phyloP scores from a whole-genome alignment of 2,113 vertebrate species.

The Oryzias celebensis region DNA sequence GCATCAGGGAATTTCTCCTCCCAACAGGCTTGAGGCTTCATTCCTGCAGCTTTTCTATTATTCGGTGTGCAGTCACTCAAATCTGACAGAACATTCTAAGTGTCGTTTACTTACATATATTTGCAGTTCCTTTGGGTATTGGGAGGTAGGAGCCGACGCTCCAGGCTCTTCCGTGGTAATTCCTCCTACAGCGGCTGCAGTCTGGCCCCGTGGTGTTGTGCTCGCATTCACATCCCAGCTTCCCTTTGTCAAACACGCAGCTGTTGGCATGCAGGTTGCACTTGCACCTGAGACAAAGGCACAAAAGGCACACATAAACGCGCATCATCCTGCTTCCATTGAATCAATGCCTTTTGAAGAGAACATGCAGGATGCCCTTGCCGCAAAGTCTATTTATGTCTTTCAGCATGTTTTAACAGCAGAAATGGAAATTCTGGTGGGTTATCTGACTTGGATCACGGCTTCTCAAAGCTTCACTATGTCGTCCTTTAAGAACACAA shows the following conservation, averaged over 20 bases:
- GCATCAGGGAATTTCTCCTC: too few relatives aligned
- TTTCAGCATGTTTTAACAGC: slow-evolving; percentile 46
- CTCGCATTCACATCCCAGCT: slow-evolving; percentile 91
- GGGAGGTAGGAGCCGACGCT: slow-evolving; percentile 94
- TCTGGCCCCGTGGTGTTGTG: slow-evolving; percentile 96
- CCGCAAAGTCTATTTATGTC: slow-evolving; percentile 22
- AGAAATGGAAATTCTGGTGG: slow-evolving; percentile 61
- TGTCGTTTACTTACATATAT: slow-evolving; percentile 87
- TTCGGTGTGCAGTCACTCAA: too few relatives aligned
- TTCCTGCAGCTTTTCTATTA: too few relatives aligned
- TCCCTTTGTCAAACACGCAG: slow-evolving; percentile 92
- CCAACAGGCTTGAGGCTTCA: too few relatives aligned
- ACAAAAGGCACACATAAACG: slow-evolving; percentile 54
- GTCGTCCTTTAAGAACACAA: slow-evolving; percentile 48
- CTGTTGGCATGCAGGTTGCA: slow-evolving; percentile 95
- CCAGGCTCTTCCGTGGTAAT: slow-evolving; percentile 92
- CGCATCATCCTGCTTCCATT: slow-evolving; percentile 30
- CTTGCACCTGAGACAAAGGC: slow-evolving; percentile 87
- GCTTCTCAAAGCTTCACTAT: slow-evolving; percentile 62
- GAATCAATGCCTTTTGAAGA: slow-evolving; percentile 34
- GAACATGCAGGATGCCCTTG: slow-evolving; percentile 26
- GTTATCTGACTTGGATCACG: slow-evolving; percentile 53
- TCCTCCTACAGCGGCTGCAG: slow-evolving; percentile 95
- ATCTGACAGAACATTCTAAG: not conserved
- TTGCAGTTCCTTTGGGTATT: slow-evolving; percentile 95